Evolutionary conservation across 2,113 vertebrate species (phyloP).

Genomic region (Nipponia nippon): DNA sequence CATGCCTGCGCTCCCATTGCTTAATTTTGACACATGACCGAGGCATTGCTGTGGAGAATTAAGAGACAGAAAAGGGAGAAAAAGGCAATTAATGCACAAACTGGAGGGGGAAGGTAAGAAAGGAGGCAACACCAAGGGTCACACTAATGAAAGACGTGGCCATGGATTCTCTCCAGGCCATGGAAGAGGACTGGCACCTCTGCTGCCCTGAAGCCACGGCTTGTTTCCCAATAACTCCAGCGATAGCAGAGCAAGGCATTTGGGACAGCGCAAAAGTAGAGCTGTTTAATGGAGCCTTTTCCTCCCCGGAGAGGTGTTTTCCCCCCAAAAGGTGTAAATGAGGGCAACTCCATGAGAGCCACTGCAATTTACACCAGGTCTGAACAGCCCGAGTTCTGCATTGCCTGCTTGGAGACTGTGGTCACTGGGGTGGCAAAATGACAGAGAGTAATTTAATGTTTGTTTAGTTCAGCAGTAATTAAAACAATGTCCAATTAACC

Average conservation of each 20-base stretch:
- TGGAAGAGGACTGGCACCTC: not conserved
- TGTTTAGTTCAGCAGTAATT: conserved; percentile 15
- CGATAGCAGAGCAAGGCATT: not conserved
- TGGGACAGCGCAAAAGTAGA: not conserved
- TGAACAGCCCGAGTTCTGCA: not conserved
- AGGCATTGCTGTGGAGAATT: not conserved
- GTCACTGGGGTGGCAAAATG: not conserved
- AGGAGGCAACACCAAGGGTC: not conserved
- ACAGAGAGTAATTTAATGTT: not conserved
- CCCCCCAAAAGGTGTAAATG: not conserved
- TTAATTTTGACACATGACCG: not conserved
- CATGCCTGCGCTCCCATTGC: not conserved
- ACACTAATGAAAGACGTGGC: not conserved
- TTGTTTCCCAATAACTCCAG: not conserved
- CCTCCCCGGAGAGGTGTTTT: not conserved
- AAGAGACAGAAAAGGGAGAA: not conserved
- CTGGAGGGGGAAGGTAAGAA: not conserved
- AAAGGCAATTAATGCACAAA: not conserved
- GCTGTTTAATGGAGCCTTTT: not conserved
- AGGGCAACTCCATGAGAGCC: not conserved
- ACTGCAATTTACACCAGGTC: not conserved
- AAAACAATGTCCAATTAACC: conserved; percentile 42
- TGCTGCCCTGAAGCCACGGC: not conserved
- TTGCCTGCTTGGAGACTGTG: not conserved
- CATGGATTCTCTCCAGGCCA: not conserved